Percentiles rank a stretch among this genome's conserved stretches.
Evolutionary conservation across 1,140 invertebrate genomes (phyloP).

Genomic region (Glossosoma conforme): DNA sequence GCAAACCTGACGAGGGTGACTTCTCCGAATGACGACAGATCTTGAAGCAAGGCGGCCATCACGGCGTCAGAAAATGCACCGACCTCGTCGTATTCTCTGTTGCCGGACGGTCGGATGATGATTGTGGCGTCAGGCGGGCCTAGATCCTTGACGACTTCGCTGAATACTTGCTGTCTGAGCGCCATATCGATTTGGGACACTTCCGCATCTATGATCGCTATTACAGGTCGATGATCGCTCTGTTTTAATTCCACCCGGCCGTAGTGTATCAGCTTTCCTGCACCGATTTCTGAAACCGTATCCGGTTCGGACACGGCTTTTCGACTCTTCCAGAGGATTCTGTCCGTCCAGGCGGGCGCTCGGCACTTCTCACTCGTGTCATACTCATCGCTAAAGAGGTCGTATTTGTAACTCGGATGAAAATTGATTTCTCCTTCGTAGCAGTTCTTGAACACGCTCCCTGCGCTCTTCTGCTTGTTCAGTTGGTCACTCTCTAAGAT

Average conservation of each 20-base stretch:
- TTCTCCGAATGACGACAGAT: slow-evolving; percentile 74
- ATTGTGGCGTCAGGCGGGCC: slow-evolving; percentile 96
- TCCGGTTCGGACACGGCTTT: slow-evolving; percentile 67
- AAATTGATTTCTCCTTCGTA: slow-evolving; percentile 90
- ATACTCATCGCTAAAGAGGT: slow-evolving; percentile 97
- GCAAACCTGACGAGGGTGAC: slow-evolving; percentile 88
- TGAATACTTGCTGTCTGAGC: slow-evolving; percentile 70
- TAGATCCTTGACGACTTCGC: slow-evolving; percentile 77
- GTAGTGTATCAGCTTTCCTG: slow-evolving; percentile 83
- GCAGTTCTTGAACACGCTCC: slow-evolving; percentile 92
- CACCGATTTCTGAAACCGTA: slow-evolving; percentile 58
- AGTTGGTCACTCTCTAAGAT: slow-evolving; percentile 90
- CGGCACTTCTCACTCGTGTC: slow-evolving; percentile 98
- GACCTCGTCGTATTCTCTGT: slow-evolving; percentile 44
- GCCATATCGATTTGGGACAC: slow-evolving; percentile 71
- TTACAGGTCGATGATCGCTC: slow-evolving; percentile 95
- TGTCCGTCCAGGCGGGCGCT: slow-evolving; percentile 96
- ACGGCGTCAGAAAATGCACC: slow-evolving; percentile 62
- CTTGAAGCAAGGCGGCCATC: slow-evolving; percentile 65
- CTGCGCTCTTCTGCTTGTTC: slow-evolving; percentile 70
- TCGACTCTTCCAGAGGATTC: slow-evolving; percentile 84
- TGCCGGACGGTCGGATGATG: slow-evolving; percentile 62
- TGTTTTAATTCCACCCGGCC: slow-evolving; percentile 93
- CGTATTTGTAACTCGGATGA: slow-evolving; percentile 98
- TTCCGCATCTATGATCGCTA: slow-evolving; percentile 85